phyloP scores from a whole-genome alignment of 2,888 invertebrate genomes.

The Muscina levida region DNA sequence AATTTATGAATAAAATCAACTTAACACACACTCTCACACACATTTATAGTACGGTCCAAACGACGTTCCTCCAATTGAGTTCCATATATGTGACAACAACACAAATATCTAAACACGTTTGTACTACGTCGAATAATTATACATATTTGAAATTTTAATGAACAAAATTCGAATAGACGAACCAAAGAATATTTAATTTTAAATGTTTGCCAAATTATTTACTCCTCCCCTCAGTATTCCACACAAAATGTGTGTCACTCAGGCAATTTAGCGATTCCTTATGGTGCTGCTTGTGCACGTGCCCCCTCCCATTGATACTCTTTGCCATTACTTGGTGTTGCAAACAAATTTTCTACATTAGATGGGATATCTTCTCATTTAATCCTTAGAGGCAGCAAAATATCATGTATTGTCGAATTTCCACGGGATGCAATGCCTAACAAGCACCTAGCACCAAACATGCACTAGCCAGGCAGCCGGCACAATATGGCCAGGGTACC shows the following conservation, averaged over 20 bases:
- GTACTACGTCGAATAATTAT: neutral
- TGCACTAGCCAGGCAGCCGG: slow-evolving; percentile 8
- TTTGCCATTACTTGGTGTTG: neutral
- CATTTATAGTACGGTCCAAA: no score
- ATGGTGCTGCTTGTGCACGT: neutral
- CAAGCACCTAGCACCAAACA: slow-evolving; percentile 33
- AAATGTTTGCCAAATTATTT: neutral
- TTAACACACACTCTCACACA: neutral
- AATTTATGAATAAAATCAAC: neutral
- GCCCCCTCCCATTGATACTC: neutral
- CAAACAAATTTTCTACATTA: neutral
- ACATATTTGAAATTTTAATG: slow-evolving; percentile 19
- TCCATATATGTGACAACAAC: neutral
- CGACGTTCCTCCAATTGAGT: neutral
- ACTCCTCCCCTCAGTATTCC: neutral
- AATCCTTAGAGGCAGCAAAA: slow-evolving; percentile 37
- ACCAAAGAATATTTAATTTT: slow-evolving; percentile 28
- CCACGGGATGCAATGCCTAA: slow-evolving; percentile 30
- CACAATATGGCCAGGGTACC: neutral
- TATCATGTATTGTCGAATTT: slow-evolving; percentile 36
- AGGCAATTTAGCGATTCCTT: neutral
- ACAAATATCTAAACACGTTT: neutral
- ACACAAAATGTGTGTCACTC: neutral
- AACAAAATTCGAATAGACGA: neutral
- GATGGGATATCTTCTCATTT: neutral